Base-by-base conservation (phyloP, 2,113 vertebrate species). In the Pseudonaja textilis region DNA sequence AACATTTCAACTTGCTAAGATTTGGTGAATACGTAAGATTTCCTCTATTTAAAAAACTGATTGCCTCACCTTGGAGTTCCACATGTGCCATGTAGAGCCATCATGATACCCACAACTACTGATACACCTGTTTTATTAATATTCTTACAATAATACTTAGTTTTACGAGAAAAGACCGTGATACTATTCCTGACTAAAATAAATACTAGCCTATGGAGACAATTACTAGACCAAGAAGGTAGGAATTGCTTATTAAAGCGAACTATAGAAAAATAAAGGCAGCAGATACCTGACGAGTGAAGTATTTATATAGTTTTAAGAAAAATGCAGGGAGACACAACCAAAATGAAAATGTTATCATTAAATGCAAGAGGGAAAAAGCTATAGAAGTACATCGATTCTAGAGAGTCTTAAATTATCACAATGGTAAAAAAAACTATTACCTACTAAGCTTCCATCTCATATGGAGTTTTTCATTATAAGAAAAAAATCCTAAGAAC, bases 151-250 rank as follows among this genome's bases (percentile, higher is more conserved):
- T 2, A 59, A 25, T 59, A 59, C 23, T 59, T 91, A 90, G 0
- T 18, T 91, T 22, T 54, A 85, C 81, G 74, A 89, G 64, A 0
- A 61, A 0, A 87, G 23, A 85, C 23, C 2, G 0, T 47, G 39
- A 50, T 50, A 39, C 47, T 25, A 29, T 29, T n/a, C 5, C 16
- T 56, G 0, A 1, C 12, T 23, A 34, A 88, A 47, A 85, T 20
- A 29, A 64, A 59, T n/a, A 3, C 18, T 54, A 14, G 16, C 45
- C 16, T 42, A 47, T 39, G 29, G 64, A 50, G 29, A 64, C 11
- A 59, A 54, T 50, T 87, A 52, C 47, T 29, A 54, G 26, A 87
- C 50, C 25, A 86, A n/a, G 39, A 86, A 42, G 39, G 7, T n/a
- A n/a, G 7, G 6, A 85, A 47, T 50, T 25, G 56, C 56, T 52